Base-by-base conservation (phyloP, 64 coral and sea anemone species). In the Orbicella faveolata region DNA sequence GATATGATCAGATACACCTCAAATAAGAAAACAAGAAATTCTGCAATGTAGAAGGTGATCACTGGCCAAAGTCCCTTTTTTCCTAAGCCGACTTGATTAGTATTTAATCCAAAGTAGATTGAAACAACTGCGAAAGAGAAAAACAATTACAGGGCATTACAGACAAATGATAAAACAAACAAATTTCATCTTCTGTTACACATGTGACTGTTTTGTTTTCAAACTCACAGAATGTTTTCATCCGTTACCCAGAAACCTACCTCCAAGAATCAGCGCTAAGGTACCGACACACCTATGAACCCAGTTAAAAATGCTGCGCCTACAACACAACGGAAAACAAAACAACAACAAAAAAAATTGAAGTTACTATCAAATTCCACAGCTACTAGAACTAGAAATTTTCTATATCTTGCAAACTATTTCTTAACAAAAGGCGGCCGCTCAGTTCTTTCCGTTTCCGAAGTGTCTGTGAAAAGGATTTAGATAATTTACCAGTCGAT, bases 241-340 rank as follows among this genome's bases (percentile, higher is more conserved):
- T 59, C 15, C 55, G 23, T 80, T 21, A 0, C 51, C 0, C 39
- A 23, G 18, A 17, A 51, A 85, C 63, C 23, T 73, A 66, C 82
- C 82, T 70, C 67, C 67, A 70, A 85, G 67, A 85, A 70, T 25
- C 0, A 85, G 65, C 16, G 82, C 82, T 52, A 25, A 1, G 6
- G 6, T 34, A n/a, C 82, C 82, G 41, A 85, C 82, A 73, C 52
- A 26, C 14, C 82, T 85, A 17, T 85, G 82, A 14, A 39, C 2
- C 82, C 82, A 85, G 34, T 85, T 85, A 44, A 85, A 85, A 72
- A 85, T 85, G 20, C 48, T 68, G 12, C 82, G 82, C 41, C 82
- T 85, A 23, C 18, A 26, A 23, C 19, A 68, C 18, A 85, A 70
- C 17, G 72, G 15, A 72, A 30, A 19, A 52, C 9, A 6, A 30